Base-by-base conservation (phyloP, 2,113 vertebrate species). In the Coreoperca whiteheadi region DNA sequence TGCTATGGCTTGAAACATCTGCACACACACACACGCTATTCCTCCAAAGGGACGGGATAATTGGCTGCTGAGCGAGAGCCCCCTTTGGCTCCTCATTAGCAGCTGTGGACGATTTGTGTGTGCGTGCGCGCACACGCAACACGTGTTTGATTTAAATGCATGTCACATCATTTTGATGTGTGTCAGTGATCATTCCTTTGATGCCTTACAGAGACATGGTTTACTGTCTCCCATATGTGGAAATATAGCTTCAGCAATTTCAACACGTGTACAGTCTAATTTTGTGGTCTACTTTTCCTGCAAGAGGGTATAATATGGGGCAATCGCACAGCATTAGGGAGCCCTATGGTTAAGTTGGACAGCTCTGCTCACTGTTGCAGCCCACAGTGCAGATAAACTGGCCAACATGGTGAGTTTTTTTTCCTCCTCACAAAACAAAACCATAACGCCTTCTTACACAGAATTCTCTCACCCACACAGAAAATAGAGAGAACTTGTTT, bases 81-180 rank as follows among this genome's bases (percentile, higher is more conserved):
- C 89, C 90, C 87, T 88, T 92, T 80, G 88, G 91, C 85, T 93
- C 81, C 92, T 91, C 91, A 93, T 94, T 94, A 94, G 92, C 84
- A 88, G 87, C 86, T 37, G 34, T 70, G 76, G 85, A 83, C 64
- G 25, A 60, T 60, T 18, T 59, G 8, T 72, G 60, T 51, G 56
- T 18, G 70, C 54, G 46, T 14, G 25, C 8, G 28, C 5, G 25
- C 28, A 39, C 39, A 57, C 3, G 2, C 34, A 54, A 37, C 8
- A 18, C 15, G 2, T 28, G 60, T 75, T 77, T 68, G 68, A 85
- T 91, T 18, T 67, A 83, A 85, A 87, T 82, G 74, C 79, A 74
- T 14, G 67, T 75, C 88, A 81, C 34, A 15, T 78, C 75, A 82
- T 41, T 21, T 74, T 69, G 23, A 50, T 73, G 54, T 68, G 71